These are phyloP conservation scores for Papilio helenus DNA, from an alignment of 1,140 invertebrate species.

Conservation along the genomic window DNA sequence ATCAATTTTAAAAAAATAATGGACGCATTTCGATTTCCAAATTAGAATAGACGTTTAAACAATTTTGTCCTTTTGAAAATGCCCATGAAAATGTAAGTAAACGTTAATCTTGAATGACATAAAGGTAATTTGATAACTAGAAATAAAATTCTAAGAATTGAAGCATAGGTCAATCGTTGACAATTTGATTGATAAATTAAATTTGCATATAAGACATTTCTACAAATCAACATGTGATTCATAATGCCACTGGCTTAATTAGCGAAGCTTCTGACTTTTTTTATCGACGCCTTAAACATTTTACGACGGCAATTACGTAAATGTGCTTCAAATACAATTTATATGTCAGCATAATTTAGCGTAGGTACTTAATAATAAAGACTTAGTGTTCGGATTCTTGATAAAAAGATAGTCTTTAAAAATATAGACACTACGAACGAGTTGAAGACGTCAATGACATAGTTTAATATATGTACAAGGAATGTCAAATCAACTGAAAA, in stretches of 20 bases:
- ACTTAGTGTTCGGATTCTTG: background rate
- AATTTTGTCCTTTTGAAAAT: background rate
- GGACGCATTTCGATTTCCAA: no score
- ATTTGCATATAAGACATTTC: constrained; percentile 20
- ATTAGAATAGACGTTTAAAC: no score
- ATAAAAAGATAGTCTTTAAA: background rate
- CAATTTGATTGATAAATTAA: constrained; percentile 12
- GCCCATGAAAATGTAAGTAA: background rate
- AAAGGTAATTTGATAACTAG: background rate
- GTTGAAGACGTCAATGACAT: background rate
- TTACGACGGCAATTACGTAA: constrained; percentile 3
- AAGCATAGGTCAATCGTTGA: constrained; percentile 4
- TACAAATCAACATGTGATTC: background rate
- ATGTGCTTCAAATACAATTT: constrained; percentile 3
- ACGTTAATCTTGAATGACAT: background rate
- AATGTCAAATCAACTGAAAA: no score
- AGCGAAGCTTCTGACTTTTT: background rate
- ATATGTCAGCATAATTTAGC: background rate
- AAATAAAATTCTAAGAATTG: background rate
- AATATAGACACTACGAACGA: no score
- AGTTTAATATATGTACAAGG: background rate
- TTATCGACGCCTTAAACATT: constrained; percentile 1
- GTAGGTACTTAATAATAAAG: background rate
- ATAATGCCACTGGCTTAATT: constrained; percentile 18
- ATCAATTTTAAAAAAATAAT: no score